Evolutionary conservation across 37 sponge, comb jelly and placozoan species (phyloP), one percentile per base, ranked within the genome.

Genomic region (Beroe ovata): DNA sequence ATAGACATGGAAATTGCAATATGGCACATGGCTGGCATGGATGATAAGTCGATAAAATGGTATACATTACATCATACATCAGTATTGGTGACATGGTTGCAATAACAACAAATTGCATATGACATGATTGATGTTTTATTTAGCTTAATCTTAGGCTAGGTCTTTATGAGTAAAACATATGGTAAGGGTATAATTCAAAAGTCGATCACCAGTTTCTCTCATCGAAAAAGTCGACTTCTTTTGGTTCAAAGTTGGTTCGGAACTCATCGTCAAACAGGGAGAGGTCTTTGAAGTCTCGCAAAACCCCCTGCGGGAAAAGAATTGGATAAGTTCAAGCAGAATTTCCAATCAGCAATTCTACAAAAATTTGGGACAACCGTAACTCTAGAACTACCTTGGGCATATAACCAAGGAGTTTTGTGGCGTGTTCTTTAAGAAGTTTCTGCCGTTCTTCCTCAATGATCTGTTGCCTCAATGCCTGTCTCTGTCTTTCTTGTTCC

Each of bases 391-490:
- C 21, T 64, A 64, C 96, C 91, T 94, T 97, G 21, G 97, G 97
- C 29, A 97, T 90, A 64, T 94, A 95, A 0, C 97, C 97, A 3
- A 97, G 90, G 14, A 97, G 89, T 60, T 94, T 93, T 39, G 94
- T 60, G 14, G 97, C 97, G 64, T 97, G 97, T 60, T 97, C 97
- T 34, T 60, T 29, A 59, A 97, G 93, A 40, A 97, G 90, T 26
- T 92, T 92, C 94, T 94, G 95, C 60, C 97, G 91, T 90, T 97
- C 97, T 72, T 97, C 93, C 88, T 97, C 97, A 36, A 96, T 93
- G 62, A 96, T 95, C 60, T 72, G 84, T 38, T 89, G 72, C 0
- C 95, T 88, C 38, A 88, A 37, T 0, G 59, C 90, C 72, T 93
- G 38, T 60, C 91, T 91, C 89, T 94, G 90, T 59, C 94, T 92